Base-by-base conservation (phyloP, 2,888 invertebrate genomes). In the Brachynemurus nebulosus region DNA sequence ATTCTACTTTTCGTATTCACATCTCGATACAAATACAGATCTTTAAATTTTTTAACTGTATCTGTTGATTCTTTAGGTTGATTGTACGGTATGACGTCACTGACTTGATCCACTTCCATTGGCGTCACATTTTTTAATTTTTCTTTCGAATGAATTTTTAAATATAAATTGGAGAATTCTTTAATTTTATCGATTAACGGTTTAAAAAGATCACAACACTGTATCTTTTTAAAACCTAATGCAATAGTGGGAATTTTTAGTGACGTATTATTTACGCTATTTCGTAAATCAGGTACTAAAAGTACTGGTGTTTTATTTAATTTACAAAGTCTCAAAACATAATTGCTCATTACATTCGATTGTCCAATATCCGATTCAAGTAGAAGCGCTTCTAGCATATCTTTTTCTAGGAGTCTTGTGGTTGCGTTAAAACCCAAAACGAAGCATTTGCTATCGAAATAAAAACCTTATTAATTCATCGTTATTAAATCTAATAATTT, bases 361-460 rank as follows among this genome's bases (percentile, higher is more conserved):
- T 30, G n/a, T 30, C 19, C 11, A 7, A 44, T 17, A n/a, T 44
- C 30, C 1, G 23, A 20, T 23, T 34, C 37, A 14, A 44, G 14
- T n/a, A 44, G 11, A 8, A 44, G 18, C 7, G 37, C 38, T 16
- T 9, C 20, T 18, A 44, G 18, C 9, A 27, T 9, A 16, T 44
- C 30, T 16, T 44, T 37, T 38, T 44, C 44, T 25, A 44, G 14
- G 9, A 7, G n/a, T 25, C 37, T 37, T 2, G 21, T 44, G 14
- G 38, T 14, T 9, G 23, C 25, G 30, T 44, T 44, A n/a, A 44
- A 38, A n/a, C 44, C 44, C 16, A 16, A 11, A 34, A 44, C 17
- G 6, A 44, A 23, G 8, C 14, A 17, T 30, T 44, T 44, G n/a
- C 44, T 44, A 18, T n/a, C n/a, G n/a, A 27, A 44, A 44, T 20